Percentiles rank a stretch among this genome's conserved stretches.
These are phyloP conservation scores for Acomys russatus DNA, from an alignment of 2,797 vertebrate genomes.

Conservation along the genomic window DNA sequence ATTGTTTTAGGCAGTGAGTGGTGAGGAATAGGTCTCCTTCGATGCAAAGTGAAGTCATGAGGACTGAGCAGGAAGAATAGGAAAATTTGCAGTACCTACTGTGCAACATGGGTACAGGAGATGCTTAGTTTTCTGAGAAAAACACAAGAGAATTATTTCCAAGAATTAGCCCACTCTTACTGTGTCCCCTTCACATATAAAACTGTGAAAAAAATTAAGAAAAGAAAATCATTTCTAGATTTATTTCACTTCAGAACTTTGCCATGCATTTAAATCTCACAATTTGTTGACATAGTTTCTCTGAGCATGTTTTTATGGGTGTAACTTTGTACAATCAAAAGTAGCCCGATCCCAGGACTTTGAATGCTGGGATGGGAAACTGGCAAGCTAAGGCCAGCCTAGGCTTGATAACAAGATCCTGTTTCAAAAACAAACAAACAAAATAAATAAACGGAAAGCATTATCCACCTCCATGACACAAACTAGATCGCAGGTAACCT, in stretches of 20 bases:
- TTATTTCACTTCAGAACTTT: slow-evolving; percentile 17
- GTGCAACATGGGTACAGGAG: slow-evolving; percentile 24
- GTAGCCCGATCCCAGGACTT: not conserved
- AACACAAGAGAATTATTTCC: slow-evolving; percentile 17
- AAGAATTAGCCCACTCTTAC: slow-evolving; percentile 31
- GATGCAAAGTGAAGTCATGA: slow-evolving; percentile 54
- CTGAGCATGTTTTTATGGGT: not conserved
- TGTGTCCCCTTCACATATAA: not conserved
- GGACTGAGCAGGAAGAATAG: not conserved
- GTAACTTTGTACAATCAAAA: not conserved
- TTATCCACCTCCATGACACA: not conserved
- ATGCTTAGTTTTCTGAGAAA: slow-evolving; percentile 50
- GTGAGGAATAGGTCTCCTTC: slow-evolving; percentile 54
- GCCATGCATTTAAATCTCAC: not conserved
- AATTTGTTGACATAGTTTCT: not conserved
- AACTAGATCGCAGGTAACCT: not conserved
- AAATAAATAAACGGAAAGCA: not conserved
- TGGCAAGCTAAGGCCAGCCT: not conserved
- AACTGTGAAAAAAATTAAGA: slow-evolving; percentile 24
- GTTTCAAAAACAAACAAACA: not conserved
- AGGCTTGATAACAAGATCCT: not conserved
- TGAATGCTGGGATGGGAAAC: not conserved
- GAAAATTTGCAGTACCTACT: not conserved
- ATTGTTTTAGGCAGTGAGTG: slow-evolving; percentile 41
- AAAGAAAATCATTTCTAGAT: slow-evolving; percentile 23